Percentiles rank a stretch among this genome's conserved stretches.
Conservation (phyloP, 2,797 vertebrate genomes). For the Octomys mimax region DNA sequence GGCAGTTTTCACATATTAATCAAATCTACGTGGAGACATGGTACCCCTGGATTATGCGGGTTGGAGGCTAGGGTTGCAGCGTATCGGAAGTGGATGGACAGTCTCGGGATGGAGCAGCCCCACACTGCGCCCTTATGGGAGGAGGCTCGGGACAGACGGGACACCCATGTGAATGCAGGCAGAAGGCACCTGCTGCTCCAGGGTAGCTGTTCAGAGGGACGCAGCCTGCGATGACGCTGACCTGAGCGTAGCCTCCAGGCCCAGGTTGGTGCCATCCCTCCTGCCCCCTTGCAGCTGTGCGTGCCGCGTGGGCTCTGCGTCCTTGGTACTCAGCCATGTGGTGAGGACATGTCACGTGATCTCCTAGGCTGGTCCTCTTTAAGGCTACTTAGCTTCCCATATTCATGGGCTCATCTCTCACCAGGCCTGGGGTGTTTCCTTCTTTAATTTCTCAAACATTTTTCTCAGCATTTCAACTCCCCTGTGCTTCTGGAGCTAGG, state of each 20-base stretch:
- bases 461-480: background rate
- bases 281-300: background rate
- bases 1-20: background rate
- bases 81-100: background rate
- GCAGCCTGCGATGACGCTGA: no score
- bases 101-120: background rate
- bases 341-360: background rate
- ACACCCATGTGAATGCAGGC: background rate
- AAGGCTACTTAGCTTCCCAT: background rate
- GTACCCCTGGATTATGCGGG: background rate
- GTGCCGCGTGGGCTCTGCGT: no score
- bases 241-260: background rate
- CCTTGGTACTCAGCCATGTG: background rate
- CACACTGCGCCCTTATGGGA: background rate
- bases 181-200: background rate
- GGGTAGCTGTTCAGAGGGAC: background rate
- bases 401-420: background rate
- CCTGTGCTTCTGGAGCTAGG: background rate
- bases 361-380: background rate
- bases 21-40: background rate
- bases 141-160: background rate
- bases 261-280: background rate
- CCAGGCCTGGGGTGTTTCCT: background rate
- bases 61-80: background rate
- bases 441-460: background rate